These are phyloP conservation scores for Brachyalestes nurse DNA, from an alignment of 2,797 vertebrate species.

Conservation along the genomic window DNA sequence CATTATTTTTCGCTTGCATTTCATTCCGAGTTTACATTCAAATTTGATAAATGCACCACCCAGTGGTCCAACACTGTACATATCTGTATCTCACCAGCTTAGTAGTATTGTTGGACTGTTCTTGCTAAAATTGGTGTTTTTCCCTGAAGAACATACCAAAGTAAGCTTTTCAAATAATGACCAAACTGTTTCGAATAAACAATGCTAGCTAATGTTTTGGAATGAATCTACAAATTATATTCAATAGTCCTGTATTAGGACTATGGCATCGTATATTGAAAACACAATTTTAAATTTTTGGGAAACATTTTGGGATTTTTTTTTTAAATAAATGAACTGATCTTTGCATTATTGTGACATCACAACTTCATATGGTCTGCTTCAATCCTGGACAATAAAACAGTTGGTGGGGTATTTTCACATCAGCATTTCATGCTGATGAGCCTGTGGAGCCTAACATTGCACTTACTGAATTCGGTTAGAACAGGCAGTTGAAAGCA, in stretches of 20 bases:
- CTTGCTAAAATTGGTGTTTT: background rate
- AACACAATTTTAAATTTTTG: too few species aligned
- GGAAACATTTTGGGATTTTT: background rate
- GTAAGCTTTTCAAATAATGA: background rate
- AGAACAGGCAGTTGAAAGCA: background rate
- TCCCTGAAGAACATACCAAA: background rate
- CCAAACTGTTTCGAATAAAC: background rate
- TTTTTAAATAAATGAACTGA: background rate
- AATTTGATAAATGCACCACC: background rate
- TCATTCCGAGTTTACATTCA: background rate
- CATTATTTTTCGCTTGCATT: conserved; percentile 1
- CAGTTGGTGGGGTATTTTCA: background rate
- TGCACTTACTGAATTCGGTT: background rate
- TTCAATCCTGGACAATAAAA: background rate
- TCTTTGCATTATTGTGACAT: background rate
- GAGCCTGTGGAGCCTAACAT: conserved; percentile 13
- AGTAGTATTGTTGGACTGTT: background rate
- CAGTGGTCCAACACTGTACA: background rate
- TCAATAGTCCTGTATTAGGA: background rate
- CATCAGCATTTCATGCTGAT: background rate
- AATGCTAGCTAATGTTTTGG: background rate
- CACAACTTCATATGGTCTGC: background rate
- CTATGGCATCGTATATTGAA: background rate
- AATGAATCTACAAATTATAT: background rate
- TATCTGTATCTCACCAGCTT: background rate